These are phyloP conservation scores for Telmatherina bonti DNA, from an alignment of 2,797 vertebrate genomes.

Conservation along the genomic window DNA sequence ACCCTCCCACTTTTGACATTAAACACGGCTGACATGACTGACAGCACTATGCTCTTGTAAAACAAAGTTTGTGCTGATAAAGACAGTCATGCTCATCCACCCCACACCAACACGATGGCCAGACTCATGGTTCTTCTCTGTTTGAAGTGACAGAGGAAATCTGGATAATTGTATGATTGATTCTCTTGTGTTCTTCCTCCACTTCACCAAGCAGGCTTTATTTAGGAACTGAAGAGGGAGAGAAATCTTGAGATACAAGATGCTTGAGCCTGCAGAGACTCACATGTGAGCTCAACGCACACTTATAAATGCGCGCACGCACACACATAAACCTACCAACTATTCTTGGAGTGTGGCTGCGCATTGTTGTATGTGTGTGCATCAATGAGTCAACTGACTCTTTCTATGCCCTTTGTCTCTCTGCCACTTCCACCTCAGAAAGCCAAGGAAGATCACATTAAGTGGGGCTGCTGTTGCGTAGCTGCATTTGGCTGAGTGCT, in stretches of 20 bases:
- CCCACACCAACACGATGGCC: slow-evolving; percentile 59
- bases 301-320: slow-evolving; percentile 47
- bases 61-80: slow-evolving; percentile 65
- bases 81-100: slow-evolving; percentile 56
- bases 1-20: slow-evolving; percentile 33
- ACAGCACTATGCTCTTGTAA: slow-evolving; percentile 51
- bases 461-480: slow-evolving; percentile 77
- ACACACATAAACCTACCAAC: slow-evolving; percentile 55
- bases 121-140: slow-evolving; percentile 54
- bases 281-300: slow-evolving; percentile 52
- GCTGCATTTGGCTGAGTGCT: slow-evolving; percentile 80
- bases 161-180: slow-evolving; percentile 84
- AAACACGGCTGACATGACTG: slow-evolving; percentile 49
- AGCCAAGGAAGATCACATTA: slow-evolving; percentile 82
- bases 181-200: slow-evolving; percentile 75
- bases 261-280: slow-evolving; percentile 58
- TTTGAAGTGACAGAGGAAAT: slow-evolving; percentile 80
- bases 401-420: slow-evolving; percentile 75
- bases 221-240: slow-evolving; percentile 69
- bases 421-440: slow-evolving; percentile 78
- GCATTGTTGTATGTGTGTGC: slow-evolving; percentile 55
- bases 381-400: slow-evolving; percentile 76
- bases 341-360: slow-evolving; percentile 64
- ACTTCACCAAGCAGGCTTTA: slow-evolving; percentile 76
- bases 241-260: slow-evolving; percentile 68